Base-by-base conservation (phyloP, 2,113 vertebrate genomes). In the Columba livia region DNA sequence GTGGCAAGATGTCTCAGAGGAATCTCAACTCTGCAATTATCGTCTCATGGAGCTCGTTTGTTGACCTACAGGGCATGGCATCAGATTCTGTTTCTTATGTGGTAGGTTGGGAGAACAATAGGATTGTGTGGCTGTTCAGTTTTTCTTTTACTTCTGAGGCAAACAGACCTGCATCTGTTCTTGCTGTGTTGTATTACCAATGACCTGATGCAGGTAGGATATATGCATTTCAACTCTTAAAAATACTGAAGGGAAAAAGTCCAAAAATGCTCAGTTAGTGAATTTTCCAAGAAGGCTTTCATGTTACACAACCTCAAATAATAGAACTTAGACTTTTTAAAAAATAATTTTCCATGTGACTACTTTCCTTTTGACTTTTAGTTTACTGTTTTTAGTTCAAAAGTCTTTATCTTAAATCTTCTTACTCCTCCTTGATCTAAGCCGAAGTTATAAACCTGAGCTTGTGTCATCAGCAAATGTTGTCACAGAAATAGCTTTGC, bases 1-100 rank as follows among this genome's bases (percentile, higher is more conserved):
- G 67, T 95, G 92, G 91, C 91, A 80, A 17, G 60, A 60, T 72
- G 53, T 90, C 91, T 97, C 82, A 32, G 64, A 94, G 94, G 89
- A 85, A 56, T 89, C 85, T 95, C 85, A 81, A 6, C 88, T 90
- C 92, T 79, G 75, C 85, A 81, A 4, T 97, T 95, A 91, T 17
- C 16, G 10, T 84, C 85, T 96, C 71, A 17, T 69, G 78, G 71
- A 95, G 79, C 92, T 96, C 85, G 82, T 95, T 93, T 92, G 90
- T 97, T 96, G 92, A 96, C 93, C 88, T 96, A 1, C 58, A 72
- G 85, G 92, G 85, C 88, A 95, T 80, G 79, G 85, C 73, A 84
- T 88, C 82, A 57, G 69, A 92, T 96, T 85, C 53, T 79, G 14
- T 83, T 89, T 88, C 90, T 74, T 71, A 44, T 13, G 42, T 86